phyloP scores from a whole-genome alignment of 2,113 vertebrate genomes.

The Pelusios castaneus region DNA sequence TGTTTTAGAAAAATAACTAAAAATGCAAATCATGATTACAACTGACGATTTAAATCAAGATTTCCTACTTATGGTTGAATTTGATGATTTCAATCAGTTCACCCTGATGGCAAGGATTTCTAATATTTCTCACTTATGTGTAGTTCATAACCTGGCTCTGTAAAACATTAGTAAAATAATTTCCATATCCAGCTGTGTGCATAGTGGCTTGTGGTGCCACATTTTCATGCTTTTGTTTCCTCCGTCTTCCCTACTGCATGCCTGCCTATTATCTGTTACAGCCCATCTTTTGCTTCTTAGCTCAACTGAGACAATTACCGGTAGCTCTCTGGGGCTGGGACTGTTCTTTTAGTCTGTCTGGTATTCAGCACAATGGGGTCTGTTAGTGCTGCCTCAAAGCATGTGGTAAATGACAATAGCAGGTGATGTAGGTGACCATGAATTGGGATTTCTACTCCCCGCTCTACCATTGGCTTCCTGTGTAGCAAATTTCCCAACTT shows the following conservation, averaged over 20 bases:
- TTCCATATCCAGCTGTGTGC: background rate
- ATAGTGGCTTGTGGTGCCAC: background rate
- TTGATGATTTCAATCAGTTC: background rate
- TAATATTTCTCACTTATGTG: background rate
- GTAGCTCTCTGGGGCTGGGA: background rate
- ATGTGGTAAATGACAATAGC: background rate
- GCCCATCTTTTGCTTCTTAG: background rate
- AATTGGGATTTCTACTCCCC: background rate
- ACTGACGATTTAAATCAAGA: background rate
- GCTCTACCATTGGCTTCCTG: background rate
- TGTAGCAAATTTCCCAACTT: background rate
- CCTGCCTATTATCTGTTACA: background rate
- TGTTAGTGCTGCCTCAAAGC: background rate
- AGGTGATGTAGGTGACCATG: background rate
- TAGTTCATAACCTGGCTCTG: background rate
- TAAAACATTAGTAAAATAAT: background rate
- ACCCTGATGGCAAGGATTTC: background rate
- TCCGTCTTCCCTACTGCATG: background rate
- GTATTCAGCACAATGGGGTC: background rate
- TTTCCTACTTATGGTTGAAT: background rate
- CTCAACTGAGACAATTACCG: background rate
- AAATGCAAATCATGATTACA: background rate
- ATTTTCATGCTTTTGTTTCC: background rate
- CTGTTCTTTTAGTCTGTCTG: background rate
- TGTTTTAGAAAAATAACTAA: background rate